Percentiles rank a stretch among this genome's conserved stretches.
Conservation (phyloP, 2,888 invertebrate species). For the Mamestra brassicae region DNA sequence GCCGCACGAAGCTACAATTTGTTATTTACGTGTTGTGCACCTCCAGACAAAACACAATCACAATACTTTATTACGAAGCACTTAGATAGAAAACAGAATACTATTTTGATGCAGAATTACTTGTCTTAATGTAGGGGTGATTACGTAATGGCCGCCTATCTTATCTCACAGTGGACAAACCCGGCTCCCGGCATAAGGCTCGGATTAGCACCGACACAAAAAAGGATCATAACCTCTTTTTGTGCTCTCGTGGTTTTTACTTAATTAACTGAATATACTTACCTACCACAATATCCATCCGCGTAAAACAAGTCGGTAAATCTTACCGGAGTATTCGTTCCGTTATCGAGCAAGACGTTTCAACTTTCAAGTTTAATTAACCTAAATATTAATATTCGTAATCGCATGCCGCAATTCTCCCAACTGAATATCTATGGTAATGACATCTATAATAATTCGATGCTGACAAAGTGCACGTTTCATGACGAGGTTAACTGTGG, state of each 20-base stretch:
- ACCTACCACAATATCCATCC: constrained; percentile 12
- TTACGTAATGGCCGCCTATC: constrained; percentile 31
- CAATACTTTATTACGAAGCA: constrained; percentile 22
- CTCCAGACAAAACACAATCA: constrained; percentile 51
- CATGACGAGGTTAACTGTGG: constrained; percentile 43
- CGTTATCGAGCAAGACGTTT: constrained; percentile 59
- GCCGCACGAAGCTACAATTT: constrained; percentile 53
- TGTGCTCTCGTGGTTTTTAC: constrained; percentile 42
- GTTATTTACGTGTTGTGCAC: constrained; percentile 57
- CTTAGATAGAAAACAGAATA: constrained; percentile 13
- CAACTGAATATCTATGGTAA: constrained; percentile 59
- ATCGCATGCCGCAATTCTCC: constrained; percentile 51
- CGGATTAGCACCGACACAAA: constrained; percentile 45
- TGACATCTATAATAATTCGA: constrained; percentile 54
- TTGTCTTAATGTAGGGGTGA: constrained; percentile 22
- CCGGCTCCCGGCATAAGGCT: constrained; percentile 29
- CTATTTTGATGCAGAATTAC: constrained; percentile 9
- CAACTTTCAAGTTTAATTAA: constrained; percentile 66
- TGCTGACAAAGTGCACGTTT: constrained; percentile 45
- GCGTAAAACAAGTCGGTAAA: constrained; percentile 37
- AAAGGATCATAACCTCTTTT: constrained; percentile 49
- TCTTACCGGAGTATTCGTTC: constrained; percentile 59
- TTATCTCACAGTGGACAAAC: constrained; percentile 34
- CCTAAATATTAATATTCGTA: constrained; percentile 64
- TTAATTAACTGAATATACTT: constrained; percentile 49